These are phyloP conservation scores for Cyanoliseus patagonus DNA, from an alignment of 2,113 vertebrate genomes.

Conservation along the genomic window DNA sequence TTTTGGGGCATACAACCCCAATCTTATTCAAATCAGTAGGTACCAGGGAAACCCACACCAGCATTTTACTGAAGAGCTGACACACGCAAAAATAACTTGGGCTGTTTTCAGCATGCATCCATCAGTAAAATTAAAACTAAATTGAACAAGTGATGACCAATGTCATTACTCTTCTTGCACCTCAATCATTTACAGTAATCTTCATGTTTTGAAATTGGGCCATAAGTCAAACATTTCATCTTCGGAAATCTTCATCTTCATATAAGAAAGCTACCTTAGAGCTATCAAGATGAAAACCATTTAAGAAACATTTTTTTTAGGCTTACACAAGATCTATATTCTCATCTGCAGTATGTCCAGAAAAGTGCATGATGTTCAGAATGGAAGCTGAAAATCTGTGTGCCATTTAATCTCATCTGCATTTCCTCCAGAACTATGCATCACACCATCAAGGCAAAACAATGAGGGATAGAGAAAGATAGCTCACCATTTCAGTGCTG, in stretches of 20 bases:
- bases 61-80: neutral
- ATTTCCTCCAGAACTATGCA: neutral
- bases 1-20: neutral
- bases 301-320: neutral
- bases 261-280: neutral
- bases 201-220: neutral
- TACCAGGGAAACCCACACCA: neutral
- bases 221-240: neutral
- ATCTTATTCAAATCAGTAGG: neutral
- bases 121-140: conserved; percentile 25
- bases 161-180: neutral
- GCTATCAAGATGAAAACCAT: neutral
- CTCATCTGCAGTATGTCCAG: neutral
- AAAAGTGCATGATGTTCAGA: neutral
- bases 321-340: neutral
- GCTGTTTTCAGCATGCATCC: neutral
- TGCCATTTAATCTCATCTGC: neutral
- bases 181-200: neutral
- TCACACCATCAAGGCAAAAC: neutral
- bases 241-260: neutral
- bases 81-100: neutral
- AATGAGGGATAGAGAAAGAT: neutral
- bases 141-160: neutral
- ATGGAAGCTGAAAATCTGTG: neutral
- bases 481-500: neutral